Conservation (phyloP, 2,888 invertebrate species). For the Ichneumoninae sp. region DNA sequence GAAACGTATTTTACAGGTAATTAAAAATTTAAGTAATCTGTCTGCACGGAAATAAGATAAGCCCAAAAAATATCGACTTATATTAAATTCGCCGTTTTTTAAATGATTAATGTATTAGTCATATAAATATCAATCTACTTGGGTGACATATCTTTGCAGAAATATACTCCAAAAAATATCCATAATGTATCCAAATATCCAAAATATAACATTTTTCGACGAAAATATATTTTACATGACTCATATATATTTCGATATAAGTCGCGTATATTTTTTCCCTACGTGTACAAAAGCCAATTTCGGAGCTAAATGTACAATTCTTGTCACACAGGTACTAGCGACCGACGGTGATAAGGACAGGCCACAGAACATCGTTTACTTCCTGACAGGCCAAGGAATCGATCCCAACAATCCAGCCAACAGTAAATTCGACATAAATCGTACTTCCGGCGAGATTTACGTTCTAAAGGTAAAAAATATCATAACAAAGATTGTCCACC, state of each 20-base stretch:
- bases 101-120: background rate
- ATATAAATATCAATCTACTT: background rate
- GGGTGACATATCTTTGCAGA: background rate
- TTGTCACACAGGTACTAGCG: constrained; percentile 92
- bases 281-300: background rate
- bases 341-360: constrained; percentile 98
- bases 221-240: no score
- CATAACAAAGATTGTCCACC: background rate
- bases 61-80: background rate
- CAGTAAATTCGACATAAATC: constrained; percentile 98
- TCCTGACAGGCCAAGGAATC: constrained; percentile 97
- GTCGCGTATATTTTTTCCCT: background rate
- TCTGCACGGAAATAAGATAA: no score
- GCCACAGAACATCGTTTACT: constrained; percentile 97
- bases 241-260: no score
- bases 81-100: background rate
- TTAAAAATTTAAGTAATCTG: background rate
- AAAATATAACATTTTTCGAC: no score
- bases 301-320: background rate
- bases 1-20: constrained; percentile 95
- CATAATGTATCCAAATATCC: no score
- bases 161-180: background rate
- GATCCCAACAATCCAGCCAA: constrained; percentile 97
- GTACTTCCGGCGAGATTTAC: constrained; percentile 97
- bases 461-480: constrained; percentile 92